These are phyloP conservation scores for Nibea albiflora DNA, from an alignment of 2,113 vertebrate genomes.

Conservation along the genomic window DNA sequence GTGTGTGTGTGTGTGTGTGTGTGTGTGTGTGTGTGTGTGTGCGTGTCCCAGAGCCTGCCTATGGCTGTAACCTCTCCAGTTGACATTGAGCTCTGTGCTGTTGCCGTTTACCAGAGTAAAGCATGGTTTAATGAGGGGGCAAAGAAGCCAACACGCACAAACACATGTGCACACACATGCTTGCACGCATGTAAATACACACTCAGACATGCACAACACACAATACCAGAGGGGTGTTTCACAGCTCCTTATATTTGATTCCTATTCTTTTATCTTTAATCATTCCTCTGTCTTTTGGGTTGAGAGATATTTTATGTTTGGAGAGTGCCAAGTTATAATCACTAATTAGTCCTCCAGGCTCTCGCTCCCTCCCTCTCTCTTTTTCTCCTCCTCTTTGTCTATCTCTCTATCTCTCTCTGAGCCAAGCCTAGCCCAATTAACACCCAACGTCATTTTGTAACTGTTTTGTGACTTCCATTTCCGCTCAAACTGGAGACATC, in stretches of 20 bases:
- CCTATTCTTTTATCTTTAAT: slow-evolving; percentile 82
- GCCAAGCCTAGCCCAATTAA: slow-evolving; percentile 76
- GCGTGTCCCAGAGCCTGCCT: slow-evolving; percentile 68
- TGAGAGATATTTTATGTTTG: slow-evolving; percentile 84
- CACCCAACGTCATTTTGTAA: slow-evolving; percentile 69
- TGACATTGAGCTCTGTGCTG: slow-evolving; percentile 74
- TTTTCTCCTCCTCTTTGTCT: slow-evolving; percentile 59
- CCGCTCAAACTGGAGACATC: slow-evolving; percentile 39
- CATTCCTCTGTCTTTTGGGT: slow-evolving; percentile 80
- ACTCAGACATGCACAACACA: slow-evolving; percentile 28
- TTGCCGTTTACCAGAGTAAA: slow-evolving; percentile 81
- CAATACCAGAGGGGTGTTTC: slow-evolving; percentile 66
- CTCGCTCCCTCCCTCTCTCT: slow-evolving; percentile 53
- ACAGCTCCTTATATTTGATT: slow-evolving; percentile 76
- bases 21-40: slow-evolving; percentile 50
- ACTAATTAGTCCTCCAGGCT: slow-evolving; percentile 86
- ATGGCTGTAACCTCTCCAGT: slow-evolving; percentile 76
- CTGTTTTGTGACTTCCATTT: slow-evolving; percentile 71
- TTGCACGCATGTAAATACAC: slow-evolving; percentile 29
- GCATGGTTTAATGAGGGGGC: slow-evolving; percentile 75
- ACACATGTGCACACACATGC: slow-evolving; percentile 1
- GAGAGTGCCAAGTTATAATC: slow-evolving; percentile 82
- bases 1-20: slow-evolving; percentile 49
- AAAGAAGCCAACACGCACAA: slow-evolving; percentile 49
- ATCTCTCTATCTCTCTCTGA: slow-evolving; percentile 65